Conservation (phyloP, 2,113 vertebrate species). For the Salvelinus namaycush region DNA sequence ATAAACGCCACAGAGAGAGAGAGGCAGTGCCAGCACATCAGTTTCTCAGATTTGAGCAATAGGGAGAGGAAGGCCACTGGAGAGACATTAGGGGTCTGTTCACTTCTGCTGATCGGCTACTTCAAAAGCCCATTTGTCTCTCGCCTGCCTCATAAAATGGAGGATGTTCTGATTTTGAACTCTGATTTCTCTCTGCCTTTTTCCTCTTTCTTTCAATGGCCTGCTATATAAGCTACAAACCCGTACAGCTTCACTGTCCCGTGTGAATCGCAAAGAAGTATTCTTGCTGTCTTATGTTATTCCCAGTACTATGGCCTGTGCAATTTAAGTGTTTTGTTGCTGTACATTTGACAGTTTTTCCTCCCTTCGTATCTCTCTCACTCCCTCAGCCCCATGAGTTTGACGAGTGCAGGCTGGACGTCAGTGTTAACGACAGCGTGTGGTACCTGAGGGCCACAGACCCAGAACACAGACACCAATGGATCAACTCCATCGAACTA, state of each 20-base stretch:
- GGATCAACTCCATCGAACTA: constrained; percentile 93
- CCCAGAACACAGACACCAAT: constrained; percentile 87
- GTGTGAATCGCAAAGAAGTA: background rate
- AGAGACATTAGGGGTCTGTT: constrained; percentile 32
- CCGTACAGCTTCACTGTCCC: background rate
- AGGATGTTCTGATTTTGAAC: background rate
- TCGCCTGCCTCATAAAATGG: constrained; percentile 27
- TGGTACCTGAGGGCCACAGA: constrained; percentile 96
- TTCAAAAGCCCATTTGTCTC: constrained; percentile 50
- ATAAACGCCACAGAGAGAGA: background rate
- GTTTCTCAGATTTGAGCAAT: background rate
- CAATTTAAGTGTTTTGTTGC: background rate
- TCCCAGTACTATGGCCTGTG: too few relatives aligned
- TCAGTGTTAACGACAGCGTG: constrained; percentile 95
- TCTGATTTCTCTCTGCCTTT: background rate
- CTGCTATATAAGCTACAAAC: too few relatives aligned
- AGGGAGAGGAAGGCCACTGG: constrained; percentile 12
- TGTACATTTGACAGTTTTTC: background rate
- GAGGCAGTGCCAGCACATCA: constrained; percentile 21
- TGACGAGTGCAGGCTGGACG: constrained; percentile 96
- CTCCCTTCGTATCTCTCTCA: background rate
- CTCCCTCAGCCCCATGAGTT: constrained; percentile 89
- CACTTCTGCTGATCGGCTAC: constrained; percentile 11
- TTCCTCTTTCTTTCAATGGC: background rate
- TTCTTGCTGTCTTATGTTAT: too few relatives aligned